Evolutionary conservation across 1,140 invertebrate species (phyloP).

Genomic region (Drosophila nebulosa): DNA sequence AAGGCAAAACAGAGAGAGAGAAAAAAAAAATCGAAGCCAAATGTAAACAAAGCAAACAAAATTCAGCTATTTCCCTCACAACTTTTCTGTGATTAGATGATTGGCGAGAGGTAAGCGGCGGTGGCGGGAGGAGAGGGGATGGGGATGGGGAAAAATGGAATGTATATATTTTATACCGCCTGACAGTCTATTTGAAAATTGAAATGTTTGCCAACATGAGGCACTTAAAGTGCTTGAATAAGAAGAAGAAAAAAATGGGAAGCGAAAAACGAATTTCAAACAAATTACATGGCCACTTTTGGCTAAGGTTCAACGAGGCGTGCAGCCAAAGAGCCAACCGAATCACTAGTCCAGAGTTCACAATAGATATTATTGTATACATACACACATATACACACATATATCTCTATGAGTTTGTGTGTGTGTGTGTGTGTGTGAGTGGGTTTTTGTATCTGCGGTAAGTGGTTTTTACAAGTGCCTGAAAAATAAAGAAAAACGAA

Average conservation of each 20-base stretch:
- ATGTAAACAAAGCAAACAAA: slow-evolving; percentile 62
- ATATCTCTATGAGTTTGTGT: not conserved
- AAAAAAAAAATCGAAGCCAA: slow-evolving; percentile 38
- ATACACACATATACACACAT: not conserved
- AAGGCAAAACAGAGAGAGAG: slow-evolving; percentile 28
- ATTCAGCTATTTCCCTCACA: slow-evolving; percentile 11
- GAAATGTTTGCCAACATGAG: slow-evolving; percentile 71
- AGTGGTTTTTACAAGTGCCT: slow-evolving; percentile 26
- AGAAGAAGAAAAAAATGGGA: slow-evolving; percentile 21
- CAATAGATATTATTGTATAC: not conserved
- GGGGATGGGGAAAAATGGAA: not conserved
- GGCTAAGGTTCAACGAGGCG: slow-evolving; percentile 63
- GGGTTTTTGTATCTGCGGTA: slow-evolving; percentile 19
- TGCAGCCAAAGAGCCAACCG: slow-evolving; percentile 49
- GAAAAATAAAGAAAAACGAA: slow-evolving; percentile 4
- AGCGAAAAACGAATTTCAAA: slow-evolving; percentile 55
- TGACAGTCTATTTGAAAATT: slow-evolving; percentile 67
- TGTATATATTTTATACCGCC: slow-evolving; percentile 1
- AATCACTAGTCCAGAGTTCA: slow-evolving; percentile 21
- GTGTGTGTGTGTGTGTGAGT: not conserved
- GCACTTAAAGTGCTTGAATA: slow-evolving; percentile 49
- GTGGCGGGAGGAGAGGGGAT: not conserved
- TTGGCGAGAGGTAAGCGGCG: too few species aligned
- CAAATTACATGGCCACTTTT: slow-evolving; percentile 73
- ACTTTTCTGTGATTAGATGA: slow-evolving; percentile 7